Percentiles rank a stretch among this genome's conserved stretches.
Conservation (phyloP, 2,113 vertebrate genomes). For the Climacteris rufus region DNA sequence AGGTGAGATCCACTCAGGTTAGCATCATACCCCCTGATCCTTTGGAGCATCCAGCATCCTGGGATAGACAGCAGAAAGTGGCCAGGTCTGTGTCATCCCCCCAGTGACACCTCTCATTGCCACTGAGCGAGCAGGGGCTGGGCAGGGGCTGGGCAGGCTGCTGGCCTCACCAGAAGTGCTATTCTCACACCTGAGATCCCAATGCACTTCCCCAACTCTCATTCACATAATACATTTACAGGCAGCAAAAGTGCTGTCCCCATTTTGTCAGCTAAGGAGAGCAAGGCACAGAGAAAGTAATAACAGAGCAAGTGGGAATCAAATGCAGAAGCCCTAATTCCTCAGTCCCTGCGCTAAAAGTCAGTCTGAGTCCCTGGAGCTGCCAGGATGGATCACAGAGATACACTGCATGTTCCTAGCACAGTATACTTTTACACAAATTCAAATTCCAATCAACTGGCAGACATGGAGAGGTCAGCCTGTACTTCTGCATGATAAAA, state of each 20-base stretch:
- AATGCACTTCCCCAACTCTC: background rate
- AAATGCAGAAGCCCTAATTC: background rate
- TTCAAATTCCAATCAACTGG: background rate
- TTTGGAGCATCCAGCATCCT: background rate
- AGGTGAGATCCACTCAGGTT: background rate
- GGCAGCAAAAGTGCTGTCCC: background rate
- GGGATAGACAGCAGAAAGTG: background rate
- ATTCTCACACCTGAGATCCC: background rate
- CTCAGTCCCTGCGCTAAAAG: background rate
- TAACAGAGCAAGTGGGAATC: background rate
- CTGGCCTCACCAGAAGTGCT: background rate
- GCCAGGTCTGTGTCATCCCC: background rate
- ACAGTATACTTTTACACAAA: background rate
- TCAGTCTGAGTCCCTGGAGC: background rate
- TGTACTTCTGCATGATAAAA: background rate
- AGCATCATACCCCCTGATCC: background rate
- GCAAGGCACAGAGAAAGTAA: background rate
- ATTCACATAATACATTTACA: background rate
- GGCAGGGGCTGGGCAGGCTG: background rate
- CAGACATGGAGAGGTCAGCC: background rate
- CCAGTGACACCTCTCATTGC: background rate
- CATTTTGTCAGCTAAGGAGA: background rate
- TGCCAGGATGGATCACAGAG: background rate
- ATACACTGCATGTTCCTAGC: background rate
- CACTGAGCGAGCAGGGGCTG: background rate